Evolutionary conservation across 2,113 vertebrate species (phyloP), one percentile per base, ranked within the genome.

Genomic region (Coreoperca whiteheadi): DNA sequence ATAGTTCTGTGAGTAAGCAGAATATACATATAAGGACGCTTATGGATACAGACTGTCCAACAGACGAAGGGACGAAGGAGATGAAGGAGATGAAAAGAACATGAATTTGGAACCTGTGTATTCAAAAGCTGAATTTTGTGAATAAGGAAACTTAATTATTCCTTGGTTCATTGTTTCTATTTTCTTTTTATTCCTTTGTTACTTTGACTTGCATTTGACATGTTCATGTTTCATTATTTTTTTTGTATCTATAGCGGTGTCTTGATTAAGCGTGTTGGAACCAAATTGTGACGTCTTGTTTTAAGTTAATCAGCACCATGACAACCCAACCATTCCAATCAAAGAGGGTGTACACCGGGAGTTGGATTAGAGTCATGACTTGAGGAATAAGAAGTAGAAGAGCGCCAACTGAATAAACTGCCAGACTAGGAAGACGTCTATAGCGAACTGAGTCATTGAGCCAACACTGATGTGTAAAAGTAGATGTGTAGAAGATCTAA

Each of bases 401-500:
- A 74, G 50, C 4, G 20, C 34, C 46, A 61, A 66, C 61, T 51
- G 39, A 66, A 71, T 16, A 72, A 65, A 65, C 41, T 48, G 32
- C 37, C 56, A 39, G 71, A 37, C 23, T 34, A 25, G 50, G 81
- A 6, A 69, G n/a, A 57, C 68, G 28, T 6, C 39, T 34, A 25
- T n/a, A n/a, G 23, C 2, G 7, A 74, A 53, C 41, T 28, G 61
- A 77, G 61, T 43, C 23, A 56, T 0, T 68, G 61, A 50, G 41
- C 30, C 43, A 43, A 68, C 28, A n/a, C n/a, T 50, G 39, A 68
- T 39, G 73, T 65, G 65, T 59, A 23, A 67, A 61, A 66, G 54
- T 48, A 39, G 50, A 75, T 1, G 50, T 68, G 39, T 39, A 21
- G 15, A 69, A 64, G 77, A 68, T 70, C 54, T 46, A 59, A 60